Base-by-base conservation (phyloP, 2,113 vertebrate genomes). In the Nerophis ophidion region DNA sequence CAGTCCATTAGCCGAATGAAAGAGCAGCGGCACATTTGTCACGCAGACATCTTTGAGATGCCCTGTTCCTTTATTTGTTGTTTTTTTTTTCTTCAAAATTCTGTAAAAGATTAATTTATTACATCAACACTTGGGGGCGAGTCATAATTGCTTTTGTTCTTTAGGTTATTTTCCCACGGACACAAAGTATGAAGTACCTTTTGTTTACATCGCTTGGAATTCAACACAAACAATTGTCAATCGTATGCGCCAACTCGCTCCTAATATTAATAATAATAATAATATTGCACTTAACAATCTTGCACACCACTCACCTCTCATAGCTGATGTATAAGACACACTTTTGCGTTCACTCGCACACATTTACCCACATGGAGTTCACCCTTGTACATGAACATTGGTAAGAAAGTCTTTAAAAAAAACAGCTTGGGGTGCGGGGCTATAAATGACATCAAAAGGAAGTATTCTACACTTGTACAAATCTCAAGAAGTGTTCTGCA, bases 391-490 rank as follows among this genome's bases (percentile, higher is more conserved):
- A 84, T 82, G 91, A 90, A 93, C 81, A 88, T 91, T 89, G 89
- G 89, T 92, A 89, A 88, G 86, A 91, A 90, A 92, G 76, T 84
- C 75, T 78, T 87, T 91, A 82, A 35, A 40, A 17, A 57, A 57
- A 36, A 88, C 88, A 83, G 83, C 77, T 71, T 75, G 76, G 55
- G 81, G 84, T 82, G 77, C 74, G 76, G 75, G 58, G 80, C 86
- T 93, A 90, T 86, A 92, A 93, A 95, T 94, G 84, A 89, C 91
- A 92, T 91, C 92, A 90, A 90, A 93, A 91, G 89, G 92, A 91
- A 93, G 91, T 94, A 91, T 90, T 93, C 91, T 93, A 92, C 89
- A 91, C 88, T 90, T 88, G 87, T 94, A 94, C 90, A 94, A 96
- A 94, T 93, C 84, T 88, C 75, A 76, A 86, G 48, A 88, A 91